Base-by-base conservation (phyloP, 2,888 invertebrate genomes). In the Mesochorus sp. region DNA sequence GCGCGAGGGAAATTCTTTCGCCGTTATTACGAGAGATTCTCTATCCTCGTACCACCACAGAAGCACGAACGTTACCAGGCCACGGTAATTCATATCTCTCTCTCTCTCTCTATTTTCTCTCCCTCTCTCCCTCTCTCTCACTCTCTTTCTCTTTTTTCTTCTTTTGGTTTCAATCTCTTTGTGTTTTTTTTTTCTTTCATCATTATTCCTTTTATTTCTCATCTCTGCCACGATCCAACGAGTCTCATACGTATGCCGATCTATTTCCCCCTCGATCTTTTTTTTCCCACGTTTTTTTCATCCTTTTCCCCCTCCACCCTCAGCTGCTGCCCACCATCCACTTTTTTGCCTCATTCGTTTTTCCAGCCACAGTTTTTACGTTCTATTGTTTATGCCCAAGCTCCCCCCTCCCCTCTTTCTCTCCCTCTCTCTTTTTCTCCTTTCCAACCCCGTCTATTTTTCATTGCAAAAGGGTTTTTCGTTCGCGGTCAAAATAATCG, bases 401-500 rank as follows among this genome's bases (percentile, higher is more conserved):
- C 53, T 61, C 53, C 34, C 42, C 12, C 19, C 37, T 17, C 10
- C 19, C n/a, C 14, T 21, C 24, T 8, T 5, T n/a, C 44, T 34
- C 34, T 28, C 24, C 2, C 26, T 61, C 39, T 39, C 44, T 39
- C 39, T 53, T 8, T 55, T 10, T 19, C 42, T 28, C 28, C n/a
- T 28, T 19, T 31, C 28, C 14, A 14, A 19, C 17, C 12, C 34
- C 19, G 4, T 44, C 28, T 47, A 12, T 49, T 61, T 61, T 12
- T 24, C 28, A 57, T 67, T 67, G 51, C 49, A 17, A 51, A 34
- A 19, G 51, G 21, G 49, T 31, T 39, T 67, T 55, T 34, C 37
- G 73, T 55, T 21, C 24, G 24, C 37, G 31, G 66, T 53, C 19
- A 24, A 66, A 76, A 76, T 76, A 53, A 79, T 79, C 64, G 79